Percentiles rank a stretch among this genome's conserved stretches.
Conservation (phyloP, 2,888 invertebrate species). For the Steinernema hermaphroditum region DNA sequence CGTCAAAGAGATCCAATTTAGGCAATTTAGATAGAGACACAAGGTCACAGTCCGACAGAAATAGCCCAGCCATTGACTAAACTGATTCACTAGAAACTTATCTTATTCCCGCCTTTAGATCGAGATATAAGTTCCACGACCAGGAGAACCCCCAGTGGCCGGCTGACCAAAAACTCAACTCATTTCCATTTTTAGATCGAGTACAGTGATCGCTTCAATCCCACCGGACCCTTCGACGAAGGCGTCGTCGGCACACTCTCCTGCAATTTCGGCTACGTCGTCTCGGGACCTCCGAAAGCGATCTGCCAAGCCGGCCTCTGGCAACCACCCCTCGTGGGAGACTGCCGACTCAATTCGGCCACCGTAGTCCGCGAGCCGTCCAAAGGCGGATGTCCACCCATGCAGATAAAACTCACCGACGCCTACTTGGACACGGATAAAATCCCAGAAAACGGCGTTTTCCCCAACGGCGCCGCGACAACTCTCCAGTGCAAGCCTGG, state of each 20-base stretch:
- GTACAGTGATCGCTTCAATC: conserved; percentile 33
- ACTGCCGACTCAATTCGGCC: conserved; percentile 5
- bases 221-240: conserved; percentile 31
- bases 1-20: too few species aligned
- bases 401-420: conserved; percentile 22
- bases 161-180: neutral
- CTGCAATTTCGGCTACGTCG: conserved; percentile 30
- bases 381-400: conserved; percentile 29
- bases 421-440: conserved; percentile 25
- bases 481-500: conserved; percentile 20
- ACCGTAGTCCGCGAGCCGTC: neutral
- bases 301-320: conserved; percentile 28
- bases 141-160: too few species aligned
- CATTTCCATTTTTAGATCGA: neutral
- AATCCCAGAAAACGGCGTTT: neutral
- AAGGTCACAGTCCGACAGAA: too few species aligned
- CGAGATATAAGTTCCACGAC: too few species aligned
- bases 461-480: neutral
- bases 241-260: conserved; percentile 19
- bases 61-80: too few species aligned
- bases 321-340: conserved; percentile 12
- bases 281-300: conserved; percentile 14
- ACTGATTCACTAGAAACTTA: neutral
- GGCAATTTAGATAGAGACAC: too few species aligned
- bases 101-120: neutral